phyloP scores from a whole-genome alignment of 2,797 vertebrate species.

The Sebastes cheni region DNA sequence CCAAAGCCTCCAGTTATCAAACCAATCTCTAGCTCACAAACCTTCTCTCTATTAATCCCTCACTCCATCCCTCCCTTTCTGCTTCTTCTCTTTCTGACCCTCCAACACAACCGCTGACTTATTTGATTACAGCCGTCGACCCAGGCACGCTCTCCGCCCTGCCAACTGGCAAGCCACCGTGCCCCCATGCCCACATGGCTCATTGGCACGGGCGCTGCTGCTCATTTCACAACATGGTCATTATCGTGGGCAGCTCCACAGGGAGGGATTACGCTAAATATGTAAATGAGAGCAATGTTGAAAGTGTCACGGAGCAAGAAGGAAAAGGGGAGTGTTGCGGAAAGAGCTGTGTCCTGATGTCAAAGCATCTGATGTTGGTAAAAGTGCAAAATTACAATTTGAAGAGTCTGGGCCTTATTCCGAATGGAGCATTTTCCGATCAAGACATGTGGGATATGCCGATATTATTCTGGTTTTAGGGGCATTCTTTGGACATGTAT shows the following conservation, averaged over 20 bases:
- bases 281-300: constrained; percentile 52
- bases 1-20: not conserved
- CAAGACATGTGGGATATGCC: too few species aligned
- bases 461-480: too few species aligned
- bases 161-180: constrained; percentile 51
- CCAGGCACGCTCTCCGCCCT: constrained; percentile 23
- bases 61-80: not conserved
- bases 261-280: constrained; percentile 57
- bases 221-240: constrained; percentile 57
- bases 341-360: constrained; percentile 8
- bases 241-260: constrained; percentile 46
- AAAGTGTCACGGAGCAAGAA: constrained; percentile 24
- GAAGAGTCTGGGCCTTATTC: constrained; percentile 14
- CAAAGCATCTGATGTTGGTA: constrained; percentile 26
- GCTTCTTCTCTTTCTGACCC: not conserved
- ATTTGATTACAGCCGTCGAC: constrained; percentile 40
- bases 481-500: too few species aligned
- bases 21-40: not conserved
- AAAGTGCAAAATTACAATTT: constrained; percentile 44
- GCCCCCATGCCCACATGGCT: constrained; percentile 37
- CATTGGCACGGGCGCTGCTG: constrained; percentile 33
- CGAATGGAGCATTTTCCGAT: too few species aligned
- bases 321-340: not conserved
- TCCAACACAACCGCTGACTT: constrained; percentile 14
- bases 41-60: not conserved